Base-by-base conservation (phyloP, 2,888 invertebrate genomes). In the Netelia fuscicornis region DNA sequence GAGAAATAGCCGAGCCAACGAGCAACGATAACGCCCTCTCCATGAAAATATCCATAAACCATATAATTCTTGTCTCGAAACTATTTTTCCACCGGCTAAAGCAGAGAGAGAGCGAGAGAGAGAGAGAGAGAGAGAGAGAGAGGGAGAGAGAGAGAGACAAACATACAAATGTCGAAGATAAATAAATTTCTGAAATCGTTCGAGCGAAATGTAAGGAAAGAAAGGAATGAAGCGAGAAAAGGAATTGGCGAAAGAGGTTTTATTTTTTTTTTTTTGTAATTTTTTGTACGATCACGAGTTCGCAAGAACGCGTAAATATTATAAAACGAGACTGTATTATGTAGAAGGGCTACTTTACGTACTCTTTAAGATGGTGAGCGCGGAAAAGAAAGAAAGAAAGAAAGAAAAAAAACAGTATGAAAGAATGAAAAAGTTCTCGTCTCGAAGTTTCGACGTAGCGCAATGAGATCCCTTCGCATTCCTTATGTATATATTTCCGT, bases 241-340 rank as follows among this genome's bases (percentile, higher is more conserved):
- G 23, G 30, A 54, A 70, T 54, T 5, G 10, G 20, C 30, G 52
- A 71, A 56, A 62, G 11, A 25, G 23, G 1, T n/a, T 30, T 25
- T 52, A 54, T 30, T 10, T 54, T 54, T n/a, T 30, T 62, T 10
- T 3, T 30, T 17, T 30, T 25, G 17, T 17, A 17, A 17, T 17
- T 17, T 30, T 25, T 25, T 62, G 62, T 20, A 54, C 84, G 10
- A 13, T 48, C 37, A 30, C 37, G 60, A 23, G 67, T 62, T 52
- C 74, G 54, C 13, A 20, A 78, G 84, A 75, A 74, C 25, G 78
- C 70, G 81, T 81, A 81, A 86, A 86, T 86, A 84, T 84, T 84
- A 81, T 74, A 65, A 72, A 44, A 65, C 2, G 20, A 20, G 44
- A n/a, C 25, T 25, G 25, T 25, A 11, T 25, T 62, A 25, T 17